phyloP scores from a whole-genome alignment of 2,888 invertebrate genomes.

The Eretmocerus hayati region DNA sequence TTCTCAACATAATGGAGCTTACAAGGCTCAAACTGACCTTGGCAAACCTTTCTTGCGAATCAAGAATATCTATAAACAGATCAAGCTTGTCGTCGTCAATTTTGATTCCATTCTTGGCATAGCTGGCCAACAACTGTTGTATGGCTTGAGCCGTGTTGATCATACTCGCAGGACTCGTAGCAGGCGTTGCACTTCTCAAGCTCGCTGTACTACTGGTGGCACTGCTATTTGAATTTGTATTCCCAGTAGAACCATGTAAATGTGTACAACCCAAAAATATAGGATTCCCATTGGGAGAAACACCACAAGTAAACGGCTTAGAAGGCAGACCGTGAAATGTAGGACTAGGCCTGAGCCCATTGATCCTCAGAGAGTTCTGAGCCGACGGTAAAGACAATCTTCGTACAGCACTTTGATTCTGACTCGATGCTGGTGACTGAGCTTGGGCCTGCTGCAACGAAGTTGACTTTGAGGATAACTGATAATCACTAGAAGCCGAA shows the following conservation, averaged over 20 bases:
- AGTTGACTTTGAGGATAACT: slow-evolving; percentile 49
- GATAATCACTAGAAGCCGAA: slow-evolving; percentile 58
- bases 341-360: slow-evolving; percentile 51
- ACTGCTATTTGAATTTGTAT: slow-evolving; percentile 34
- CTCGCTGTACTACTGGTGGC: slow-evolving; percentile 25
- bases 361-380: slow-evolving; percentile 47
- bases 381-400: slow-evolving; percentile 53
- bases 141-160: slow-evolving; percentile 61
- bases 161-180: slow-evolving; percentile 39
- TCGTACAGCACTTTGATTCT: slow-evolving; percentile 50
- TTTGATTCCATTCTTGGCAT: slow-evolving; percentile 68
- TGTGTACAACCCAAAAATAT: slow-evolving; percentile 49
- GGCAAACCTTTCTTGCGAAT: slow-evolving; percentile 73
- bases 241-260: slow-evolving; percentile 39
- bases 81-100: slow-evolving; percentile 72
- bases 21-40: slow-evolving; percentile 60
- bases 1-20: no score
- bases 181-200: slow-evolving; percentile 36
- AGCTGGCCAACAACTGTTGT: slow-evolving; percentile 59
- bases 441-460: slow-evolving; percentile 19
- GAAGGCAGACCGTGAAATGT: slow-evolving; percentile 45
- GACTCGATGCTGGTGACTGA: slow-evolving; percentile 40
- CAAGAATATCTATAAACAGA: slow-evolving; percentile 74
- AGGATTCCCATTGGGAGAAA: slow-evolving; percentile 46
- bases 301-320: slow-evolving; percentile 45